These are phyloP conservation scores for Callorhinus ursinus DNA, from an alignment of 2,113 vertebrate species.

Conservation along the genomic window DNA sequence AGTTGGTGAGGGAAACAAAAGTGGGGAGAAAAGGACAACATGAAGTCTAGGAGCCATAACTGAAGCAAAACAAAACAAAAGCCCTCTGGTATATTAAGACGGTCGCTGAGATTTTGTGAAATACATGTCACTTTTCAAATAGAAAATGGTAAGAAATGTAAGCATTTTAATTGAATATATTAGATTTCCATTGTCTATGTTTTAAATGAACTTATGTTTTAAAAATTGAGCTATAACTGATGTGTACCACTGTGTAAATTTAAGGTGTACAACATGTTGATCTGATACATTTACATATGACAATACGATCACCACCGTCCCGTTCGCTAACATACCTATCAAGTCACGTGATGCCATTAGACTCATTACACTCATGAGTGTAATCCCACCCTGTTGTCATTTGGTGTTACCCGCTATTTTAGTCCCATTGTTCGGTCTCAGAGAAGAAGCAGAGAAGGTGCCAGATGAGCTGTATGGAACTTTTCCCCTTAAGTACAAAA, in stretches of 20 bases:
- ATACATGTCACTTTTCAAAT: background rate
- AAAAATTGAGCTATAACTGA: background rate
- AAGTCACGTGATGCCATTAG: background rate
- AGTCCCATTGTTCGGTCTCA: background rate
- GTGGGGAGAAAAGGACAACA: background rate
- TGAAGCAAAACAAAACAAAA: background rate
- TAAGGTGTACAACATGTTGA: background rate
- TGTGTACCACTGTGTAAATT: background rate
- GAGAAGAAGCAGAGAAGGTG: background rate
- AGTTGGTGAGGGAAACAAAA: background rate
- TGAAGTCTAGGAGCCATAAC: background rate
- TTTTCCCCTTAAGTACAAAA: background rate
- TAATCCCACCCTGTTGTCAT: background rate
- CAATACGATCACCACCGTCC: background rate
- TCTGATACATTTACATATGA: background rate
- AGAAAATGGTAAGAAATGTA: background rate
- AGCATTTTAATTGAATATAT: background rate
- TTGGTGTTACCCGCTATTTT: background rate
- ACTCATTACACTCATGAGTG: background rate
- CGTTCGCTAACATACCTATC: background rate
- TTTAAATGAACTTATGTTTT: background rate
- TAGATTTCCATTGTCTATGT: background rate
- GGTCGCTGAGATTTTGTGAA: background rate
- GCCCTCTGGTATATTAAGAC: background rate
- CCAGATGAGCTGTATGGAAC: background rate